These are phyloP conservation scores for Gorsachius magnificus DNA, from an alignment of 2,797 vertebrate species.

Conservation along the genomic window DNA sequence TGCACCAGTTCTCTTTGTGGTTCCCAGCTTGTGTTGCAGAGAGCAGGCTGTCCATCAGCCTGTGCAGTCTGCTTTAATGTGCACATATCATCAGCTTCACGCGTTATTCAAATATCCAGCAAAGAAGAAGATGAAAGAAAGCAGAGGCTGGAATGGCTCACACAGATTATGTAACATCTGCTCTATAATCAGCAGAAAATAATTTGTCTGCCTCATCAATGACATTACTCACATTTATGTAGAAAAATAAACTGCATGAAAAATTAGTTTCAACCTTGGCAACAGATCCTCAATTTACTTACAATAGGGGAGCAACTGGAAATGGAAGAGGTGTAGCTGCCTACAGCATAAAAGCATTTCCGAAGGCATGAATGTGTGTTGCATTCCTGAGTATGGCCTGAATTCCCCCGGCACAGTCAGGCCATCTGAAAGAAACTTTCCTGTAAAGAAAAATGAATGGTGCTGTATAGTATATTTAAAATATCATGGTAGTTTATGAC, in stretches of 20 bases:
- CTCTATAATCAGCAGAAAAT: neutral
- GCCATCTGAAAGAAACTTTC: neutral
- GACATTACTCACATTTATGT: neutral
- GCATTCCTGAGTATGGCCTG: neutral
- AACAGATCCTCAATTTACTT: neutral
- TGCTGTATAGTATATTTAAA: neutral
- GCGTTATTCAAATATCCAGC: neutral
- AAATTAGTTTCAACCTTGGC: neutral
- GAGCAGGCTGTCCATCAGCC: neutral
- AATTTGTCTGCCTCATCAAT: neutral
- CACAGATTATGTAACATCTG: neutral
- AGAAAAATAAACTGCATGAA: neutral
- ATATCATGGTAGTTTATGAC: neutral
- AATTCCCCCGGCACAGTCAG: neutral
- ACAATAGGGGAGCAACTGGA: neutral
- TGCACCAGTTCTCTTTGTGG: neutral
- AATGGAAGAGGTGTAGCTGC: neutral
- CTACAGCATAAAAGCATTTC: neutral
- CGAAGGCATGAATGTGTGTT: neutral
- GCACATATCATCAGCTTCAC: neutral
- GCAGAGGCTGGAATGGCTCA: neutral
- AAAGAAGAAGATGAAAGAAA: constrained; percentile 20
- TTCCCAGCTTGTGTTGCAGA: neutral
- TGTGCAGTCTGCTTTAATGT: neutral
- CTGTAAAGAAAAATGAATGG: neutral